Base-by-base conservation (phyloP, 2,797 vertebrate species). In the Allobates femoralis region DNA sequence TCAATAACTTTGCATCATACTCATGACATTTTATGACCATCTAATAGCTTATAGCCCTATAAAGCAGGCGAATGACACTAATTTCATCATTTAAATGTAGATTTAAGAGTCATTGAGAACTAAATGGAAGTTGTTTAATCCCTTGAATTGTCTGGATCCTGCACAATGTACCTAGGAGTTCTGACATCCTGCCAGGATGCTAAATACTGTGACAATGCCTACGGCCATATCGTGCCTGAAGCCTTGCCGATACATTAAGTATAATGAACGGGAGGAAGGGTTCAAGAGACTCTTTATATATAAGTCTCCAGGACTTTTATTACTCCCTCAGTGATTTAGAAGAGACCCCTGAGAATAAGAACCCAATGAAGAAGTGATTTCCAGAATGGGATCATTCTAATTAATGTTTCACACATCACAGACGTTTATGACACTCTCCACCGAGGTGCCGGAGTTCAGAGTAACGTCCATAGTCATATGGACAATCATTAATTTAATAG, bases 61-160 rank as follows among this genome's bases (percentile, higher is more conserved):
- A 81, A 84, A 80, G 15, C 76, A 75, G 30, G 86, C 41, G 60
- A 62, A 75, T n/a, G 62, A n/a, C 56, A 62, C 76, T 80, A 84
- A 84, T 87, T 75, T 84, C 66, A 84, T 66, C 66, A 79, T 87
- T 71, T 79, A 87, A 84, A 87, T 79, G 81, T 64, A 84, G 73
- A 83, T 87, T 87, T 87, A 83, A 78, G 73, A 78, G 79, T 76
- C 62, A 87, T 83, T 87, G 80, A 87, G 62, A 62, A 14, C 74
- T 83, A 86, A 81, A 82, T 80, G 74, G 79, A 56, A 81, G 85
- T 75, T 34, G 62, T 86, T 86, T 82, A 76, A 75, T 81, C 78
- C 37, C 5, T 26, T 64, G 79, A 81, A 86, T 81, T 66, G 66
- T 64, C 50, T 26, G 18, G 85, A 86, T 76, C 30, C 64, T 37